Percentiles rank a stretch among this genome's conserved stretches.
Evolutionary conservation across 2,797 vertebrate genomes (phyloP).

Genomic region (Tragopan temminckii): DNA sequence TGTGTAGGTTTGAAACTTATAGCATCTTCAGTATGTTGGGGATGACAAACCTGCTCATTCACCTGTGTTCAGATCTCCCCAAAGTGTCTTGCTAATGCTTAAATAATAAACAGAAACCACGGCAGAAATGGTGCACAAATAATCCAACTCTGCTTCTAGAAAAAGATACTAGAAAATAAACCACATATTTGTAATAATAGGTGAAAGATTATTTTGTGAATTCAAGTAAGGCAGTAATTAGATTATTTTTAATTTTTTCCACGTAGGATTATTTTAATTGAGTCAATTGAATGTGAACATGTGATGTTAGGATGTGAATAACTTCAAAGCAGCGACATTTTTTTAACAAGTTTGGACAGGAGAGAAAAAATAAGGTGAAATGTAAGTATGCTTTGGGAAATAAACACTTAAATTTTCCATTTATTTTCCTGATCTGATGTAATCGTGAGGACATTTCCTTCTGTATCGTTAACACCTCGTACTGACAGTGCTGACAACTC

Average conservation of each 20-base stretch:
- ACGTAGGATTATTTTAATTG: conserved; percentile 43
- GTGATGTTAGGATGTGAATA: neutral
- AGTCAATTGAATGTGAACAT: conserved; percentile 12
- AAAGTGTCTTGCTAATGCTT: neutral
- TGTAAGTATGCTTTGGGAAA: conserved; percentile 11
- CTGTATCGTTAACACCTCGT: conserved; percentile 52
- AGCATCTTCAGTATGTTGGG: neutral
- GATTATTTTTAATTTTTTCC: conserved; percentile 45
- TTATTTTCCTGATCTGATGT: conserved; percentile 51
- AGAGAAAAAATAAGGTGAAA: conserved; percentile 23
- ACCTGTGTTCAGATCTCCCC: neutral
- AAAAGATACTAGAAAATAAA: conserved; percentile 9
- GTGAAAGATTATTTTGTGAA: conserved; percentile 33
- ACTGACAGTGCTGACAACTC: conserved; percentile 59
- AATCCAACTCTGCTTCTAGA: neutral
- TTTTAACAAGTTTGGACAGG: neutral
- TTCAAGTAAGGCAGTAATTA: conserved; percentile 1
- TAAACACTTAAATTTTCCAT: conserved; percentile 6
- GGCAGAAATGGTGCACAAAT: neutral
- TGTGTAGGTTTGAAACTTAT: neutral
- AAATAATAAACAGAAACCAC: conserved; percentile 8
- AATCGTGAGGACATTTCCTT: conserved; percentile 54
- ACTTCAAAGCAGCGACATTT: neutral
- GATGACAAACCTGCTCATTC: neutral
- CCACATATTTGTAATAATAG: neutral